Evolutionary conservation across 1,140 invertebrate genomes (phyloP).

Genomic region (Chironomus tepperi): DNA sequence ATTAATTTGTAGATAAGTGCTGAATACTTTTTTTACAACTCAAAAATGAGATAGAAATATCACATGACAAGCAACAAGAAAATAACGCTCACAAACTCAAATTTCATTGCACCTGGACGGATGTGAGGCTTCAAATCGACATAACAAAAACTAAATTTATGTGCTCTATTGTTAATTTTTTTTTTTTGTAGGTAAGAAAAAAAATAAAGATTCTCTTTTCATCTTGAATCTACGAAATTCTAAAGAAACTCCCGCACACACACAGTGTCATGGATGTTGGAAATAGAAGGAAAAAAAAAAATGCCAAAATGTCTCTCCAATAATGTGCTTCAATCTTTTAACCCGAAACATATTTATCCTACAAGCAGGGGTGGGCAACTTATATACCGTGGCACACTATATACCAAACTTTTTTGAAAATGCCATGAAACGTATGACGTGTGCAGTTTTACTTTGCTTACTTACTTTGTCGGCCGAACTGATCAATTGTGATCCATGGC

Average conservation of each 20-base stretch:
- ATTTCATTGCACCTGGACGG: constrained; percentile 20
- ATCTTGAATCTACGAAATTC: neutral
- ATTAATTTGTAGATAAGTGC: constrained; percentile 14
- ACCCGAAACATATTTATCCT: neutral
- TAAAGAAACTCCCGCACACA: constrained; percentile 23
- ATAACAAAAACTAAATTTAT: neutral
- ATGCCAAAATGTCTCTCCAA: constrained; percentile 23
- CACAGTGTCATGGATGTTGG: neutral
- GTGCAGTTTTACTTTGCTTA: too few species aligned
- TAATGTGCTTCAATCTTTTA: neutral
- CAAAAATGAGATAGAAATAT: neutral
- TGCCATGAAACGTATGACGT: too few species aligned
- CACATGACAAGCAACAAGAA: constrained; percentile 10
- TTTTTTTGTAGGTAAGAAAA: constrained; percentile 6
- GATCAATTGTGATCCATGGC: too few species aligned
- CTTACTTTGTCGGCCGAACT: too few species aligned
- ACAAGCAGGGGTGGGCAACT: too few species aligned
- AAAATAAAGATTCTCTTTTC: neutral
- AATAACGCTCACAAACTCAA: constrained; percentile 4
- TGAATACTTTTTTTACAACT: neutral
- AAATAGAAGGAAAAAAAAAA: neutral
- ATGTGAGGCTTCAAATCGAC: constrained; percentile 18
- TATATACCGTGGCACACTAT: too few species aligned
- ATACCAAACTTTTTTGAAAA: too few species aligned
- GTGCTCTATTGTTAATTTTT: constrained; percentile 1